phyloP scores from a whole-genome alignment of 2,888 invertebrate genomes.

The Calameuta filiformis region DNA sequence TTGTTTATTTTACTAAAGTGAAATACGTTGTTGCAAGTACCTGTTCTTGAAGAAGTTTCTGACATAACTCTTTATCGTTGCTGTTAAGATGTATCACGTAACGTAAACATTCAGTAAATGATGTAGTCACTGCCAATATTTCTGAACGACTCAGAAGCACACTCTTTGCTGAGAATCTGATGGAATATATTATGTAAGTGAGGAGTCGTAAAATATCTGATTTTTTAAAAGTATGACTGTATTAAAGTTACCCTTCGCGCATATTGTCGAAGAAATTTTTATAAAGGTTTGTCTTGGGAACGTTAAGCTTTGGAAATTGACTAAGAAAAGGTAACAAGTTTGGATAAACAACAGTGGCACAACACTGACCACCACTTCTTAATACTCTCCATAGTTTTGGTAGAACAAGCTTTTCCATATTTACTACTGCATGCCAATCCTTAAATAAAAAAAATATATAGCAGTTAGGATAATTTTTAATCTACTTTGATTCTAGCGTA shows the following conservation, averaged over 20 bases:
- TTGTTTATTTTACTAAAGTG: not conserved
- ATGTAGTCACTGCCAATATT: conserved; percentile 73
- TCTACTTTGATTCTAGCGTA: not conserved
- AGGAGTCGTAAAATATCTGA: not conserved
- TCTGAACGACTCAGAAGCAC: conserved; percentile 76
- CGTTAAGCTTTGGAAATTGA: conserved; percentile 71
- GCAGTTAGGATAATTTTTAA: not conserved
- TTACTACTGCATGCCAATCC: conserved; percentile 79
- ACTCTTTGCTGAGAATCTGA: conserved; percentile 72
- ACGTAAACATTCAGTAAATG: conserved; percentile 81
- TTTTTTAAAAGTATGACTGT: not conserved
- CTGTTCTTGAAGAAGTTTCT: conserved; percentile 61
- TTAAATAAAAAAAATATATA: conserved; percentile 53
- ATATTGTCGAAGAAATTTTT: conserved; percentile 77
- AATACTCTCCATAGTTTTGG: conserved; percentile 78
- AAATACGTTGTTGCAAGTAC: conserved; percentile 27
- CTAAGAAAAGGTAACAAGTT: conserved; percentile 83
- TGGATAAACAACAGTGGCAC: conserved; percentile 78
- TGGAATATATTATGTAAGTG: conserved; percentile 26
- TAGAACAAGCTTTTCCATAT: conserved; percentile 78
- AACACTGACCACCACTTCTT: conserved; percentile 80
- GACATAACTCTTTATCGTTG: conserved; percentile 64
- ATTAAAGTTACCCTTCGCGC: conserved; percentile 71
- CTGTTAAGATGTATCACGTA: conserved; percentile 71
- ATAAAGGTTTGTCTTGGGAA: conserved; percentile 69